Base-by-base conservation (phyloP, 2,113 vertebrate species). In the Talpa occidentalis region DNA sequence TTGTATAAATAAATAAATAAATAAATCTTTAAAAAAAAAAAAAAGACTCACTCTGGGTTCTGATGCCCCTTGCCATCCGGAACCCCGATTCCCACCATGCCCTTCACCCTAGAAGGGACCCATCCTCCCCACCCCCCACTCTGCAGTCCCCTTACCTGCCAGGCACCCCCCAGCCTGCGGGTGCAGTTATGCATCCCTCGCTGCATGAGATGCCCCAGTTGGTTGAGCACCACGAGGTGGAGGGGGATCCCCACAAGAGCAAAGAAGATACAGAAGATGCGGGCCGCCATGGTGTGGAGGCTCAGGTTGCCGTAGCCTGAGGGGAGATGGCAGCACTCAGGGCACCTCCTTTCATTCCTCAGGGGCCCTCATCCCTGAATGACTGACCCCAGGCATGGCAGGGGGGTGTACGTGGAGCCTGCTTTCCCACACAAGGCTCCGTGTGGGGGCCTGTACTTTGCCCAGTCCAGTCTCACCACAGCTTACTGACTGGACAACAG, bases 231-330 rank as follows among this genome's bases (percentile, higher is more conserved):
- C n/a, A 99, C 96, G 59, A 99, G 88, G 95, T 99, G 99, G 82
- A 99, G 97, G 0, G 99, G 99, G 90, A 99, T 99, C 8, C 99
- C 99, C 95, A 99, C 97, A 1, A 99, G 96, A 0, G 99, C 99
- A 72, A 99, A 99, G 95, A 99, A 95, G 77, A 99, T 98, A 77
- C 99, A 99, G 98, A 99, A 99, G 95, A 99, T 98, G 94, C 99
- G 98, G 30, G 98, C 99, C 2, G 47, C 91, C 0, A 56, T 98
- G 0, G 99, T 98, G 54, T 69, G 98, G 85, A 99, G 99, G 89
- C 98, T 99, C 59, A 99, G 98, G 97, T 99, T 99, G 16, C 99
- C 99, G 7, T 99, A 99, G 94, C 99, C 99, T 99, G 98, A 30
- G 54, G 24, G 26, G 9, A 69, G 37, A 95, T 0, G 15, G 10